Evolutionary conservation across 2,113 vertebrate species (phyloP).

Genomic region (Onychostoma macrolepis): DNA sequence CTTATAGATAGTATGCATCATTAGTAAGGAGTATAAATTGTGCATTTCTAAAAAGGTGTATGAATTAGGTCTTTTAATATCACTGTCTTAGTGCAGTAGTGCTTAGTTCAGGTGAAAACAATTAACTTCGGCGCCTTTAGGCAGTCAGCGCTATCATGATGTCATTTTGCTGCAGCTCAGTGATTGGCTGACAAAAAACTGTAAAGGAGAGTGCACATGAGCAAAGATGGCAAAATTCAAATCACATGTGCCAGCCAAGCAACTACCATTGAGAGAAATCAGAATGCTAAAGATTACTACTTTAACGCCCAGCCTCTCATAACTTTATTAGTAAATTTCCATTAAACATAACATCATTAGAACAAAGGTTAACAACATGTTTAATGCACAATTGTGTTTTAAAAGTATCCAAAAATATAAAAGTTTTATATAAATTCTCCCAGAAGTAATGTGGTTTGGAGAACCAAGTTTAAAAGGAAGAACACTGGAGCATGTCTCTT

Average conservation of each 20-base stretch:
- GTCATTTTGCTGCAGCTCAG: not conserved
- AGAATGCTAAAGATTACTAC: not conserved
- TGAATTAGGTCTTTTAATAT: not conserved
- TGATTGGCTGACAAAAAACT: not conserved
- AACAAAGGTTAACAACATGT: not conserved
- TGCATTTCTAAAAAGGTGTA: too few relatives aligned
- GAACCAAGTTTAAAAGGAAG: constrained; percentile 16
- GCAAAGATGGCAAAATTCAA: not conserved
- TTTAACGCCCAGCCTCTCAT: not conserved
- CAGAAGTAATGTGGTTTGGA: constrained; percentile 4
- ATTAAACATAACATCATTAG: not conserved
- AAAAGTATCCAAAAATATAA: not conserved
- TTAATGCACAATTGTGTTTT: constrained; percentile 15
- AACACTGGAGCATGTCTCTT: constrained; percentile 51
- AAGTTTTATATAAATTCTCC: not conserved
- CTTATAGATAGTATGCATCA: too few relatives aligned
- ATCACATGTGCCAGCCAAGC: not conserved
- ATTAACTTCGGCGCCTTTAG: not conserved
- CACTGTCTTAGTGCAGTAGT: not conserved
- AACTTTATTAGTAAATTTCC: not conserved
- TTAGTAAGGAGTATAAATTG: too few relatives aligned
- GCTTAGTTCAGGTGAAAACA: not conserved
- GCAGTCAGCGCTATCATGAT: not conserved
- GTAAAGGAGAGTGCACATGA: not conserved
- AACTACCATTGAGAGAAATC: not conserved